These are phyloP conservation scores for Rhamphomyia laevipes DNA, from an alignment of 2,888 invertebrate genomes.

Conservation along the genomic window DNA sequence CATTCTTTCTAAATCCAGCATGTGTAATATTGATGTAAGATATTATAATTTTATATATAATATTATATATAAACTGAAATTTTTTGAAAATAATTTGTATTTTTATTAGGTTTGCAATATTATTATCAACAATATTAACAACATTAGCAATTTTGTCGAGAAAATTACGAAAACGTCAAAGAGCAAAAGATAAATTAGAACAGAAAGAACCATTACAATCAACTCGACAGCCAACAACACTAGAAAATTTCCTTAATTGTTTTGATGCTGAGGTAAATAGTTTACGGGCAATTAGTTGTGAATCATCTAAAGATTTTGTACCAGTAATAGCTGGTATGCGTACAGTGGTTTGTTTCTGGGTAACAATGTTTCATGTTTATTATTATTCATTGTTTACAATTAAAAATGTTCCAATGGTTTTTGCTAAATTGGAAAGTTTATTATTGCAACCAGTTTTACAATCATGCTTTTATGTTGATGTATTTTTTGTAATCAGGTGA, in stretches of 20 bases:
- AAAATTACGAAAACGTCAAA: slow-evolving; percentile 7
- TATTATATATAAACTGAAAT: too few species aligned
- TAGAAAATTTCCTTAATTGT: slow-evolving; percentile 22
- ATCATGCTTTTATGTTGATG: slow-evolving; percentile 26
- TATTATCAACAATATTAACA: not conserved
- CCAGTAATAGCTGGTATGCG: slow-evolving; percentile 24
- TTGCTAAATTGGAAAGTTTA: slow-evolving; percentile 22
- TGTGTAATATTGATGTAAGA: slow-evolving; percentile 22
- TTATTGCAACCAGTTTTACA: slow-evolving; percentile 24
- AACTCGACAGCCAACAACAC: slow-evolving; percentile 3
- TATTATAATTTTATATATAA: not conserved
- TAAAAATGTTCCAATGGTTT: slow-evolving; percentile 23
- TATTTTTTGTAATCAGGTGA: slow-evolving; percentile 29
- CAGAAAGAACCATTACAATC: not conserved
- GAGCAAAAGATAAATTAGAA: slow-evolving; percentile 3
- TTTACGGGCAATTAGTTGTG: slow-evolving; percentile 15
- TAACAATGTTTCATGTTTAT: slow-evolving; percentile 26
- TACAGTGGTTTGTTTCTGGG: slow-evolving; percentile 26
- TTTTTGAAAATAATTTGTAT: too few species aligned
- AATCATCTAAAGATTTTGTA: slow-evolving; percentile 19
- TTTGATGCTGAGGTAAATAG: slow-evolving; percentile 23
- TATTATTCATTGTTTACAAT: slow-evolving; percentile 26
- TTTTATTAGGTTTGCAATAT: not conserved
- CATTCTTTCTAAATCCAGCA: slow-evolving; percentile 20
- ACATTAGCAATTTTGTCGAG: not conserved